A percentile compares a stretch with the other conserved stretches of the same genome.
phyloP scores from a whole-genome alignment of 2,888 invertebrate species.

The Caenorhabditis sp. region DNA sequence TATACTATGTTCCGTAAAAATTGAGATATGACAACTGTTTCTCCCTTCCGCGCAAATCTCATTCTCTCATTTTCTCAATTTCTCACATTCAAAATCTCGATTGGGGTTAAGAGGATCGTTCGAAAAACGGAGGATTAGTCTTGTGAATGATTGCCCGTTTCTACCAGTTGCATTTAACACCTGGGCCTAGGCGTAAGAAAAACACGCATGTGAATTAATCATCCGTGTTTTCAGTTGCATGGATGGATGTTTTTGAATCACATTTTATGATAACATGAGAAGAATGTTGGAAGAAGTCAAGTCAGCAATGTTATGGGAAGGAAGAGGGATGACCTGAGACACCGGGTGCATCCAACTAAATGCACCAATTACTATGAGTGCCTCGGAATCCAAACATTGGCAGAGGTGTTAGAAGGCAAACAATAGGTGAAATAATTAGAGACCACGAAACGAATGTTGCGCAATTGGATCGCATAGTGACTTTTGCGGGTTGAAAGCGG shows the following conservation, averaged over 20 bases:
- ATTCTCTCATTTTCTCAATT: constrained; percentile 41
- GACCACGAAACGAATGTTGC: constrained; percentile 43
- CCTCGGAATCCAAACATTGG: constrained; percentile 57
- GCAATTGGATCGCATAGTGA: constrained; percentile 51
- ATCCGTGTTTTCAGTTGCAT: constrained; percentile 1
- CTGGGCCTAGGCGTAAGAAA: constrained; percentile 26
- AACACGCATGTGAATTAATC: constrained; percentile 38
- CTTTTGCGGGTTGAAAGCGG: constrained; percentile 33
- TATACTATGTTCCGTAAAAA: constrained; percentile 8
- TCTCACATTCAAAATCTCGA: constrained; percentile 48
- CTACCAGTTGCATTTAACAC: constrained; percentile 33
- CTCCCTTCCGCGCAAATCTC: constrained; percentile 12
- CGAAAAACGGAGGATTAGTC: constrained; percentile 39
- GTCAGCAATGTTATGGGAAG: neutral
- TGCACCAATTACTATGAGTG: constrained; percentile 57
- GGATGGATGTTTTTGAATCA: neutral
- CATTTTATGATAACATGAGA: constrained; percentile 8
- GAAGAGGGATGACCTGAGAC: neutral
- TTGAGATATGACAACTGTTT: constrained; percentile 7
- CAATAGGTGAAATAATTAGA: constrained; percentile 60
- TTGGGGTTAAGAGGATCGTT: constrained; percentile 61
- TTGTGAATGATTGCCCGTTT: neutral
- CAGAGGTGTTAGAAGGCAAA: constrained; percentile 55
- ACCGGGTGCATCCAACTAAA: constrained; percentile 33
- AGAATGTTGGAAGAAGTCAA: neutral